Evolutionary conservation across 1,140 invertebrate species (phyloP).

Genomic region (Zaprionus vittiger): DNA sequence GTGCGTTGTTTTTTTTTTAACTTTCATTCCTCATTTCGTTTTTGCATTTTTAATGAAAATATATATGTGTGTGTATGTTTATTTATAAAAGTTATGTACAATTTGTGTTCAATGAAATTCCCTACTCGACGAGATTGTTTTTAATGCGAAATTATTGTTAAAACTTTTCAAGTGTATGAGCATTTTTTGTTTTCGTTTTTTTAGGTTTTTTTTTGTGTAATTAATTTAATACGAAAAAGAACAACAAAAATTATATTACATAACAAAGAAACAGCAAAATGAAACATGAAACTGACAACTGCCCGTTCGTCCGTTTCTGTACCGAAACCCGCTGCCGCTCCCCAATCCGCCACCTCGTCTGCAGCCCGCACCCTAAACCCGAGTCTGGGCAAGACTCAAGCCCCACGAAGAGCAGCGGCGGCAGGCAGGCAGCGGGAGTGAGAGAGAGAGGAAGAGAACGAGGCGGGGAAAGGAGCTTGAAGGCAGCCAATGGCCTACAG

Average conservation of each 20-base stretch:
- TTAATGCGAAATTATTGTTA: conserved; percentile 70
- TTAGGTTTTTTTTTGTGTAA: conserved; percentile 33
- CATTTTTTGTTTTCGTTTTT: conserved; percentile 60
- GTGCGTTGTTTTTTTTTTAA: conserved; percentile 22
- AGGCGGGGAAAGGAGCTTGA: conserved; percentile 24
- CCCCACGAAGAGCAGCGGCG: conserved; percentile 2
- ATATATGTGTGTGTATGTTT: conserved; percentile 55
- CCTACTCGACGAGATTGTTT: conserved; percentile 71
- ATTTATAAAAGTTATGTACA: conserved; percentile 75
- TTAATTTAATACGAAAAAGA: conserved; percentile 57
- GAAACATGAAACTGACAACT: conserved; percentile 39
- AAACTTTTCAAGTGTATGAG: conserved; percentile 84
- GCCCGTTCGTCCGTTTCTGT: conserved; percentile 23
- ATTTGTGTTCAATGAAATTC: conserved; percentile 69
- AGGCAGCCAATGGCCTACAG: conserved; percentile 63
- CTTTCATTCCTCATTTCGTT: conserved; percentile 12
- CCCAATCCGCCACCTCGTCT: neutral
- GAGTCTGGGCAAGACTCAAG: conserved; percentile 13
- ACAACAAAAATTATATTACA: conserved; percentile 72
- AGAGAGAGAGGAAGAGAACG: too few relatives aligned
- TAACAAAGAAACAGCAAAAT: conserved; percentile 64
- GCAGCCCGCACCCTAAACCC: conserved; percentile 16
- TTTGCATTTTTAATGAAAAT: conserved; percentile 75
- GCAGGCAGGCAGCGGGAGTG: neutral
- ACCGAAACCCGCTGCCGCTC: conserved; percentile 6